Evolutionary conservation across 2,888 invertebrate genomes (phyloP).

Genomic region (Spodoptera picta): DNA sequence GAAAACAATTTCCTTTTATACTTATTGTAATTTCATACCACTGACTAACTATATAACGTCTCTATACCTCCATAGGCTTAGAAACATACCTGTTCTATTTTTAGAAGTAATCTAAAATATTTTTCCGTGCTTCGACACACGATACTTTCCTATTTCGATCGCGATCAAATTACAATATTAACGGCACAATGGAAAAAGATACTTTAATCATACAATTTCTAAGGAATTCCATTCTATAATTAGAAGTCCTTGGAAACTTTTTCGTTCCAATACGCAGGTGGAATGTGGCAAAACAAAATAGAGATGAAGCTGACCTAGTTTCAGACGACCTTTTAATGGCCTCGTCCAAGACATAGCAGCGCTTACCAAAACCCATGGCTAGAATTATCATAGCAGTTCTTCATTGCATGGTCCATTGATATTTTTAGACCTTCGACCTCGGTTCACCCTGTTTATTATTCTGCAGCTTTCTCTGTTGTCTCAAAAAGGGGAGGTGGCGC

Average conservation of each 20-base stretch:
- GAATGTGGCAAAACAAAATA: slow-evolving; percentile 32
- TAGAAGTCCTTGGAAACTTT: slow-evolving; percentile 6
- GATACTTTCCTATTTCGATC: too few relatives aligned
- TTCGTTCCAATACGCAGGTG: slow-evolving; percentile 17
- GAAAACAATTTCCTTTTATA: too few relatives aligned
- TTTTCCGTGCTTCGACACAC: too few relatives aligned
- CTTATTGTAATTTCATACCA: too few relatives aligned
- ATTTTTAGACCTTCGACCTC: slow-evolving; percentile 66
- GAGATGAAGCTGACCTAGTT: slow-evolving; percentile 19
- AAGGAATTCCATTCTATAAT: slow-evolving; percentile 2
- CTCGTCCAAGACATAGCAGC: slow-evolving; percentile 7
- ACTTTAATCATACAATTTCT: background rate
- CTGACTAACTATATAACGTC: too few relatives aligned
- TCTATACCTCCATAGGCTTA: too few relatives aligned
- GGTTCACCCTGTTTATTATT: slow-evolving; percentile 62
- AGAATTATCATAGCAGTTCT: slow-evolving; percentile 55
- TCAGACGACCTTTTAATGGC: slow-evolving; percentile 23
- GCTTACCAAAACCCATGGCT: slow-evolving; percentile 34
- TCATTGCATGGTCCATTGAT: slow-evolving; percentile 57
- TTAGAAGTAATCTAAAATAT: too few relatives aligned
- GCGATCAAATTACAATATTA: too few relatives aligned
- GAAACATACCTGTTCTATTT: too few relatives aligned
- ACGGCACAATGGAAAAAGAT: too few relatives aligned
- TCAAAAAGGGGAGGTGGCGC: slow-evolving; percentile 56
- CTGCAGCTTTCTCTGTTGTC: slow-evolving; percentile 65